Base-by-base conservation (phyloP, 2,113 vertebrate genomes). In the Syngnathus scovelli region DNA sequence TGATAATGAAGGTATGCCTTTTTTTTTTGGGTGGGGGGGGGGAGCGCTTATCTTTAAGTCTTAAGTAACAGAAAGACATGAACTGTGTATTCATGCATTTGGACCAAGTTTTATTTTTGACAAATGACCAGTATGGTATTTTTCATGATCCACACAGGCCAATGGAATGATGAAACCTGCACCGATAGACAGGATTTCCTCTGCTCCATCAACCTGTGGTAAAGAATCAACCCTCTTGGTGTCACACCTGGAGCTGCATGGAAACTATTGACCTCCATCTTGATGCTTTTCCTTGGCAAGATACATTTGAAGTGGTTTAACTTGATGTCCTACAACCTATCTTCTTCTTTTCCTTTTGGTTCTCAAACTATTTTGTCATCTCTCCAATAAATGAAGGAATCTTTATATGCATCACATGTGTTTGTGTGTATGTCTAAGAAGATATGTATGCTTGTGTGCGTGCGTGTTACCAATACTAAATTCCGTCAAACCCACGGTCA, bases 341-440 rank as follows among this genome's bases (percentile, higher is more conserved):
- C 27, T 23, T 21, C 10, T 21, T 43, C 15, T 23, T 44, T 18
- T 61, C 23, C 4, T 43, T 37, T 18, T 39, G 7, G 7, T 60
- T 38, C 19, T n/a, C 8, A 52, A 61, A 61, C 36, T 10, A 39
- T 38, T 15, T n/a, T 61, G 39, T 39, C 44, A 18, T 62, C 61
- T 23, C 41, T 44, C 12, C 39, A 61, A 61, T 62, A 62, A 62
- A 62, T 62, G 39, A 62, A 44, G 61, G 39, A 43, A 43, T 62
- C 39, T 62, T 3, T 19, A 13, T 38, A 7, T 46, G 61, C 61
- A 62, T 15, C 61, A 46, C 13, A 12, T 41, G 41, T 44, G n/a
- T 12, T 15, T 58, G 13, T 33, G 11, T 36, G 23, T 55, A 16
- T 15, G 46, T 48, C 6, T 15, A 5, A 48, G 46, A 15, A 18